Evolutionary conservation across 2,113 vertebrate species (phyloP).

Genomic region (Platysternon megacephalum): DNA sequence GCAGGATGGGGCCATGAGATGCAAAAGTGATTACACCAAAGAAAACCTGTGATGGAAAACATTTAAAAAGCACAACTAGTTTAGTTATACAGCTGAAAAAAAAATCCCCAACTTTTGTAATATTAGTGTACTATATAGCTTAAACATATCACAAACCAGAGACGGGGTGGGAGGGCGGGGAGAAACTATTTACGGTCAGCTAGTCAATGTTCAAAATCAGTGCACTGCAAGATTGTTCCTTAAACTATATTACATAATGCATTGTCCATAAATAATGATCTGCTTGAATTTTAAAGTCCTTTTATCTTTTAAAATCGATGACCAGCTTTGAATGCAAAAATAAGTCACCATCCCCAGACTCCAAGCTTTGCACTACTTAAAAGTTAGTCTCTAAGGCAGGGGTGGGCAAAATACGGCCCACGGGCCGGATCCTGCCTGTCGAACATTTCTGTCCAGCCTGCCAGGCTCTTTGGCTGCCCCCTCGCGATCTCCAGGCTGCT

Average conservation of each 20-base stretch:
- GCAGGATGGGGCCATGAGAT: background rate
- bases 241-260: background rate
- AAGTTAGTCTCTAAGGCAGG: background rate
- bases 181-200: background rate
- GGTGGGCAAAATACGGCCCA: no score
- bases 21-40: background rate
- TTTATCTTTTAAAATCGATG: accelerated
- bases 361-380: background rate
- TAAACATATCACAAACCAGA: accelerated
- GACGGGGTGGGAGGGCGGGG: background rate
- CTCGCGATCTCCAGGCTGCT: no score
- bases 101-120: accelerated
- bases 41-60: background rate
- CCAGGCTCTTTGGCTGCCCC: no score
- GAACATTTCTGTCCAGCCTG: no score
- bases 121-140: background rate
- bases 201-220: accelerated
- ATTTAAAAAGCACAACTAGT: background rate
- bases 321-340: accelerated
- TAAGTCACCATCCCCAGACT: accelerated
- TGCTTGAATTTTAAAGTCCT: accelerated
- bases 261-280: accelerated
- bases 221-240: background rate
- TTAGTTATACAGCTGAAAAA: background rate
- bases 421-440: no score